A percentile compares a stretch with the other conserved stretches of the same genome.
These are phyloP conservation scores for Ferdinandea cuprea DNA, from an alignment of 2,888 invertebrate genomes.

Conservation along the genomic window DNA sequence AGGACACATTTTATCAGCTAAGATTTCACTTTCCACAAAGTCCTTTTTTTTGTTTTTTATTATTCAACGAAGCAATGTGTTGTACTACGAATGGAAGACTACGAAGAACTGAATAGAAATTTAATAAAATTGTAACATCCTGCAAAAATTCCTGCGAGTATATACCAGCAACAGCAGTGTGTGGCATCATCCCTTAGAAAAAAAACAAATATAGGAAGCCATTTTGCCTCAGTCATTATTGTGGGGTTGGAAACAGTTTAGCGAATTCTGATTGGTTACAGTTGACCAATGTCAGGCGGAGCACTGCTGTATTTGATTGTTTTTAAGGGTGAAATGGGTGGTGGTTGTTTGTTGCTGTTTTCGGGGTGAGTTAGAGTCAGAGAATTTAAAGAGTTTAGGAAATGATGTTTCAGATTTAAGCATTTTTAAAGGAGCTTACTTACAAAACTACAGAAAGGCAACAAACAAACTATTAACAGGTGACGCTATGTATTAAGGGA, in stretches of 20 bases:
- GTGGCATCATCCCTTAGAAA: conserved; percentile 51
- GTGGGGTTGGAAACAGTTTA: conserved; percentile 61
- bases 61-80: conserved; percentile 12
- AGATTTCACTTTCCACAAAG: neutral
- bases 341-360: neutral
- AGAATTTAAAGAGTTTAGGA: neutral
- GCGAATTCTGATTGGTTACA: conserved; percentile 55
- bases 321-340: neutral
- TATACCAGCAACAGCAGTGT: conserved; percentile 21
- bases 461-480: too few species aligned
- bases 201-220: conserved; percentile 25
- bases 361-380: neutral
- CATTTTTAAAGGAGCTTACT: too few species aligned
- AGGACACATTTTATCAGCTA: conserved; percentile 17
- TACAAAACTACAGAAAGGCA: too few species aligned
- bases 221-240: conserved; percentile 54
- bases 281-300: conserved; percentile 39
- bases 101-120: conserved; percentile 51
- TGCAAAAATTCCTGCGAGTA: conserved; percentile 26
- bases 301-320: conserved; percentile 9
- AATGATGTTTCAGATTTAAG: too few species aligned
- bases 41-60: too few species aligned
- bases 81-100: conserved; percentile 44
- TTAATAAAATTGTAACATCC: conserved; percentile 51
- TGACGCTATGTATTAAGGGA: too few species aligned